phyloP scores from a whole-genome alignment of 2,113 vertebrate species.

The Okapia johnstoni region DNA sequence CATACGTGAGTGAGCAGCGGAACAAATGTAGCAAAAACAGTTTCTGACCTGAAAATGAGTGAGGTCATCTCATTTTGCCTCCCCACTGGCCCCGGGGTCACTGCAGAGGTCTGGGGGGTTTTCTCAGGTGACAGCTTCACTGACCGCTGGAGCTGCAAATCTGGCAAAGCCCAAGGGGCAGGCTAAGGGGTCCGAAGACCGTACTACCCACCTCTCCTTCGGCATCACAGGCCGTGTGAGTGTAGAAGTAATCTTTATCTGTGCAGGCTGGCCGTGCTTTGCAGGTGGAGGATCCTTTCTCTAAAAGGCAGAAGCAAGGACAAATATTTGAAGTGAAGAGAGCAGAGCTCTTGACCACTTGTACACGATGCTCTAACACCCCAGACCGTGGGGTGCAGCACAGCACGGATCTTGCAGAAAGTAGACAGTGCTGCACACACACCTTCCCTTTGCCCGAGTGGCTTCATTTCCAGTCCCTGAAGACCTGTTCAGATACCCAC shows the following conservation, averaged over 20 bases:
- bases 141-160: not conserved
- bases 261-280: constrained; percentile 87
- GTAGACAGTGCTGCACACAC: not conserved
- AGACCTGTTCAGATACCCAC: too few relatives aligned
- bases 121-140: not conserved
- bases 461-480: not conserved
- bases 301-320: constrained; percentile 64
- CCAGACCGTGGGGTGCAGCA: not conserved
- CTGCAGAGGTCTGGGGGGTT: not conserved
- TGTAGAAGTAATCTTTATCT: constrained; percentile 93
- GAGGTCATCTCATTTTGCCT: not conserved
- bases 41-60: not conserved
- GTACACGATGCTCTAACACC: not conserved
- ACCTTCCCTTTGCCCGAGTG: not conserved
- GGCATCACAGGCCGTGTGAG: constrained; percentile 90
- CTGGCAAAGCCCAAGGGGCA: not conserved
- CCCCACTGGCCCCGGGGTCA: not conserved
- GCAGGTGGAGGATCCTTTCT: constrained; percentile 88
- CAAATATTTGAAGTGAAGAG: not conserved
- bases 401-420: not conserved
- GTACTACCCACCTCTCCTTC: constrained; percentile 83
- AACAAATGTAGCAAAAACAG: not conserved
- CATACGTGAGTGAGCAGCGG: not conserved
- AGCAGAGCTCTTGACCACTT: not conserved
- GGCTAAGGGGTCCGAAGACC: not conserved